Evolutionary conservation across 2,797 vertebrate genomes (phyloP).

Genomic region (Melanotaenia boesemani): DNA sequence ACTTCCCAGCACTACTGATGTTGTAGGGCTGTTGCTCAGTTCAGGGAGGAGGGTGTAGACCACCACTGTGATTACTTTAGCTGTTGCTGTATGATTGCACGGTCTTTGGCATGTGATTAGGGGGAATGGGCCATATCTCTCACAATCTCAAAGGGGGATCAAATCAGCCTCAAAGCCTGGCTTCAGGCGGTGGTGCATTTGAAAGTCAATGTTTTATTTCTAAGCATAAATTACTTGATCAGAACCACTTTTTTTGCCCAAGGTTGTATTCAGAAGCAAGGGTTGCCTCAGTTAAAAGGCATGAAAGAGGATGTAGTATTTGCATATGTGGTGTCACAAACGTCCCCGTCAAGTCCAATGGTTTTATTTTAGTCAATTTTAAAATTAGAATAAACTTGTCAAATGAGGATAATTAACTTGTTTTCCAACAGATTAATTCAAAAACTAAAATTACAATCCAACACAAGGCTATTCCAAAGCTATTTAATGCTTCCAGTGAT

Average conservation of each 20-base stretch:
- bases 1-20: conserved; percentile 36
- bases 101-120: conserved; percentile 79
- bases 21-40: conserved; percentile 42
- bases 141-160: conserved; percentile 79
- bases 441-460: conserved; percentile 5
- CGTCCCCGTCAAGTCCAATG: conserved; percentile 34
- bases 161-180: conserved; percentile 82
- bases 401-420: background rate
- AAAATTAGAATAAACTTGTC: background rate
- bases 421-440: background rate
- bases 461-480: conserved; percentile 14
- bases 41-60: conserved; percentile 60
- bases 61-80: conserved; percentile 76
- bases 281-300: conserved; percentile 41
- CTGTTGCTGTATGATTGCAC: conserved; percentile 79
- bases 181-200: conserved; percentile 78
- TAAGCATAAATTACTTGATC: conserved; percentile 82
- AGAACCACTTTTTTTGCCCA: conserved; percentile 62
- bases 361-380: conserved; percentile 8
- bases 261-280: conserved; percentile 73
- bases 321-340: conserved; percentile 59
- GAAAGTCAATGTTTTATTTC: conserved; percentile 84
- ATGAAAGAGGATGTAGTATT: conserved; percentile 50
- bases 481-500: conserved; percentile 36
- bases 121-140: conserved; percentile 78